Evolutionary conservation across 2,113 vertebrate genomes (phyloP), one percentile per base, ranked within the genome.

Genomic region (Megaceryle torquata): DNA sequence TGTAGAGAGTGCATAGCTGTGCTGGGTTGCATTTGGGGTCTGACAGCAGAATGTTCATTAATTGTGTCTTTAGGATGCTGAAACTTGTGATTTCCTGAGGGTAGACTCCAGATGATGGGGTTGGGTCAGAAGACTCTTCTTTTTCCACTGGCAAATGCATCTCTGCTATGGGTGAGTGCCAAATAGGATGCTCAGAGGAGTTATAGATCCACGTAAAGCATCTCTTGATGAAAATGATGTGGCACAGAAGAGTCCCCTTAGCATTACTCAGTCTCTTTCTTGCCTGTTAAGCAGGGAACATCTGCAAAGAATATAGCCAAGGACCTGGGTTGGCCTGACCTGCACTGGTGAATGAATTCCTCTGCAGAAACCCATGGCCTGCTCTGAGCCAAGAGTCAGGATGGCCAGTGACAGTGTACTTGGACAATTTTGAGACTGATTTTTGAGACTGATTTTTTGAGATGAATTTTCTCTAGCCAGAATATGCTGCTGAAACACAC

Each of bases 1-100:
- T 2, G 20, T 3, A 78, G 48, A 53, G 41, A 92, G 14, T 0
- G 1, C 0, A 0, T 3, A 37, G 31, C 15, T 82, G 39, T 78
- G n/a, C 14, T 31, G 65, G 69, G 57, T n/a, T 41, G 11, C 0
- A 0, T 67, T 46, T 68, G 69, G 9, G 6, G 8, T n/a, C 72
- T 88, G 81, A 17, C 21, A 91, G 51, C 22, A 48, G 71, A 79
- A 68, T 8, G 3, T 51, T 71, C 14, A 20, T 29, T 48, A 50
- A 17, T 1, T 0, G 1, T 8, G 18, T 43, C 51, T 68, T 91
- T 44, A 57, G 24, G 35, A 51, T 35, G 22, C 43, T 5, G 26
- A 77, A 94, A 71, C 11, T 28, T 51, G 46, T 33, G 24, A 43
- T 60, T 86, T 92, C 64, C 48, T 41, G 25, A 83, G 41, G 13